Evolutionary conservation across 2,797 vertebrate species (phyloP).

Genomic region (Falco cherrug): DNA sequence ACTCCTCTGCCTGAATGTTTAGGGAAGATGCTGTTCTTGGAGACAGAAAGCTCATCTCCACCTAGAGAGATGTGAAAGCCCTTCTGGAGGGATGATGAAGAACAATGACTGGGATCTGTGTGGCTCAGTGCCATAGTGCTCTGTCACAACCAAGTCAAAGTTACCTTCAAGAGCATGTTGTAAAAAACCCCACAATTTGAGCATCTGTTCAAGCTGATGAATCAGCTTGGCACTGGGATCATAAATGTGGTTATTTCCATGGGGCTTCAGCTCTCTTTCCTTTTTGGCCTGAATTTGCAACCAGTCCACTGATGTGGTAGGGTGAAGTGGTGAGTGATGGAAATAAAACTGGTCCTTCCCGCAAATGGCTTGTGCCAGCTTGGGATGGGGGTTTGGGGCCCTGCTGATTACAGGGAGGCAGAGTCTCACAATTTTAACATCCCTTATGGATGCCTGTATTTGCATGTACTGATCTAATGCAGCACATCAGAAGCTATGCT

Average conservation of each 20-base stretch:
- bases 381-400: neutral
- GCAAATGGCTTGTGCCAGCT: neutral
- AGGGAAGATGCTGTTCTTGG: neutral
- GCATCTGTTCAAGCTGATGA: neutral
- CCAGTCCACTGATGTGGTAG: neutral
- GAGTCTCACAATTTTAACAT: neutral
- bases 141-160: neutral
- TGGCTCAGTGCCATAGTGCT: neutral
- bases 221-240: neutral
- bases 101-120: neutral
- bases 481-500: neutral
- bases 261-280: fast-evolving
- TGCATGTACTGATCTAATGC: neutral
- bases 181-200: neutral
- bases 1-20: neutral
- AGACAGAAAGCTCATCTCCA: neutral
- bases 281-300: neutral
- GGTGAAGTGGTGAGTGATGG: neutral
- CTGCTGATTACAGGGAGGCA: neutral
- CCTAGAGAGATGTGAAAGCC: neutral
- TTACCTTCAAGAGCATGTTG: neutral
- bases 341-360: neutral
- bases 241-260: neutral
- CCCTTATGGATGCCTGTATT: neutral
- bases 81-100: neutral